A percentile compares a stretch with the other conserved stretches of the same genome.
phyloP scores from a whole-genome alignment of 2,113 vertebrate species.

The Sakesphorus luctuosus region DNA sequence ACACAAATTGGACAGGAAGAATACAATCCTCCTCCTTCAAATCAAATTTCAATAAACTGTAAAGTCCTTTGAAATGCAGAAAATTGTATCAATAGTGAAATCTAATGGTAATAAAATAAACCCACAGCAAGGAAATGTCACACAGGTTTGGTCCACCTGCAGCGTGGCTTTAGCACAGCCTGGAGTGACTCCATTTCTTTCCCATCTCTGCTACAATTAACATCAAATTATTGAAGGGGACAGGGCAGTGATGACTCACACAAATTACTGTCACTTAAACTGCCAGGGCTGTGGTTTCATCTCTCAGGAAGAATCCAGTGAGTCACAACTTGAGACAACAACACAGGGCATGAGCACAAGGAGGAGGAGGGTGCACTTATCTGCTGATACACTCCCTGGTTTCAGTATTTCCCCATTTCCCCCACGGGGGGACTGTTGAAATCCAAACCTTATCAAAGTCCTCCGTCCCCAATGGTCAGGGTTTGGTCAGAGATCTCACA shows the following conservation, averaged over 20 bases:
- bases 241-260: not conserved
- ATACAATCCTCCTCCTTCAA: not conserved
- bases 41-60: not conserved
- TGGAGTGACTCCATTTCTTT: not conserved
- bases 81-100: not conserved
- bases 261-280: not conserved
- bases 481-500: not conserved
- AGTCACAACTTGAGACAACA: conserved; percentile 24
- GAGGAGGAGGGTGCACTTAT: not conserved
- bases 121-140: not conserved
- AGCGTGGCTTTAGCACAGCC: not conserved
- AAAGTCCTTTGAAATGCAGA: not conserved
- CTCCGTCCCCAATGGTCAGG: not conserved
- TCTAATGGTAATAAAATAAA: not conserved
- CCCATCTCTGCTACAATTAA: not conserved
- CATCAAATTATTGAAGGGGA: not conserved
- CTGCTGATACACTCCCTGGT: not conserved
- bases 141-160: not conserved
- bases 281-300: not conserved
- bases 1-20: not conserved
- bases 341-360: not conserved
- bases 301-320: conserved; percentile 29
- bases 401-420: conserved; percentile 33
- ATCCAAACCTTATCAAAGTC: not conserved
- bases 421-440: not conserved